Evolutionary conservation across 2,888 invertebrate genomes (phyloP), one percentile per base, ranked within the genome.

Genomic region (Muschampia plurimacula): DNA sequence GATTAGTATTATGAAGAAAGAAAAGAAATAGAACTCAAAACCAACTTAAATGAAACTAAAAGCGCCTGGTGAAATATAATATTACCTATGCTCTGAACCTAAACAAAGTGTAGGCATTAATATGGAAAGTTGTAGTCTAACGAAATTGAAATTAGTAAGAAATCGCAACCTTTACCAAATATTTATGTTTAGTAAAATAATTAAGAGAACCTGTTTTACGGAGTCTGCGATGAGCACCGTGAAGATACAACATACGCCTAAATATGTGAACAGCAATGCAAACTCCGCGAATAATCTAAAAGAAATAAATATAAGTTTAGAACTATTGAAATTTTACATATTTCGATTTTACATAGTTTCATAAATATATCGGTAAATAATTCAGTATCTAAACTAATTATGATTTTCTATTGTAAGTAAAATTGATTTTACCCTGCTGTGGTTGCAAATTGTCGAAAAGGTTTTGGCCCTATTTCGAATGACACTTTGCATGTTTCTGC

Each of bases 241-340:
- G 83, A 97, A 97, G n/a, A 97, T 97, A 79, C 97, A 96, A 74
- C 95, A 95, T 0, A 97, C 96, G 15, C 96, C 96, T 62, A 96
- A 93, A 83, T 97, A 97, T 0, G 97, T 97, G 15, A 95, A 93
- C 78, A 96, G 95, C 65, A 97, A 85, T 0, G 96, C 95, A 55
- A 95, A 89, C 79, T 97, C 96, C 0, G 97, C 96, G 78, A 93
- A 89, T 28, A 89, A 73, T 65, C 94, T 94, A 89, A 70, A 89
- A 63, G 39, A n/a, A 68, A 32, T 36, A n/a, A 49, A 32, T 1
- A 6, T 8, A 32, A 22, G n/a, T 46, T n/a, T n/a, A 46, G 4
- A 22, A 22, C 22, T 22, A 22, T 22, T 22, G 22, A 22, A 22
- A 22, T 22, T 22, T 22, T 22, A 22, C 22, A 22, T 22, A 44